Percentiles rank a stretch among this genome's conserved stretches.
These are phyloP conservation scores for Scartelaos histophorus DNA, from an alignment of 2,113 vertebrate species.

Conservation along the genomic window DNA sequence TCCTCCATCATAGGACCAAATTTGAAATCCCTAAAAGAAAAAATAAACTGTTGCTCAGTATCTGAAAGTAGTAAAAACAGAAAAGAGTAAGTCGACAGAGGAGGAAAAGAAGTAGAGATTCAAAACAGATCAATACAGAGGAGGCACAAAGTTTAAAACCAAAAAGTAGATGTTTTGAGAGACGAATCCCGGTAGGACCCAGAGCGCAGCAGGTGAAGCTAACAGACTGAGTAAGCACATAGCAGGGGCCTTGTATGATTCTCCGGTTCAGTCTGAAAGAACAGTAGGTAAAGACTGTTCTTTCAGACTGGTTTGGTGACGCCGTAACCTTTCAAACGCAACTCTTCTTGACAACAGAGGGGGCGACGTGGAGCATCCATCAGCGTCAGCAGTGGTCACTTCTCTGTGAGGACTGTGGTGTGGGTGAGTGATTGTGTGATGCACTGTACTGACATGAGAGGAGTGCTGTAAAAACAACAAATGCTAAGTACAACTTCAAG, in stretches of 20 bases:
- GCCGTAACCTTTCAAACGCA: neutral
- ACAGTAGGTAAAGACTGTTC: neutral
- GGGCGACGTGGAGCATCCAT: neutral
- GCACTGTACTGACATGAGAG: neutral
- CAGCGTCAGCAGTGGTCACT: neutral
- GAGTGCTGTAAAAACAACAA: neutral
- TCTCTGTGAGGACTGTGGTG: neutral
- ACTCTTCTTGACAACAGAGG: neutral
- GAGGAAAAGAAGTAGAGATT: neutral
- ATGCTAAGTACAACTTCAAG: constrained; percentile 1
- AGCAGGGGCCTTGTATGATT: neutral
- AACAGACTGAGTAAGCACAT: neutral
- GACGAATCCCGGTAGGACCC: neutral
- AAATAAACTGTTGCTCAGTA: neutral
- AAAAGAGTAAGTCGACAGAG: neutral
- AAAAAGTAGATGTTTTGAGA: neutral
- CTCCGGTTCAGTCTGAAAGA: neutral
- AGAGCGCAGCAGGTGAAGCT: neutral
- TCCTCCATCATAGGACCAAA: neutral
- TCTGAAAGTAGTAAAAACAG: neutral
- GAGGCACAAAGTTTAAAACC: neutral
- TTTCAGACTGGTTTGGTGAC: neutral
- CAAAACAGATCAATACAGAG: constrained; percentile 7
- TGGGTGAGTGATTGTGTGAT: neutral
- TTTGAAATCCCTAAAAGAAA: neutral